Percentiles rank a stretch among this genome's conserved stretches.
Conservation (phyloP, 2,888 invertebrate species). For the Stratiomys singularior region DNA sequence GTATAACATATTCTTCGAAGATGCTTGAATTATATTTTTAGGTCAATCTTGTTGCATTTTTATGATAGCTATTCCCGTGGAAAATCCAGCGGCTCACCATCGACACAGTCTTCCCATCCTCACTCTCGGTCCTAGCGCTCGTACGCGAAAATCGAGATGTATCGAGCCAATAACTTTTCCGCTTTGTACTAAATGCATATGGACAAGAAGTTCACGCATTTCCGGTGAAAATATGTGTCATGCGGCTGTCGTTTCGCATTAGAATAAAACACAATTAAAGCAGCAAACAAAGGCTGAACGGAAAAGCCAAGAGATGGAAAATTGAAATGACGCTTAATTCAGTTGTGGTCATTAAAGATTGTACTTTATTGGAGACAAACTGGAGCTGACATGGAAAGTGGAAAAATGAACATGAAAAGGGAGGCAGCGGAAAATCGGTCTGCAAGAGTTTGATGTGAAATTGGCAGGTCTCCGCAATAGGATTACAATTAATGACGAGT, state of each 20-base stretch:
- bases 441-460: background rate
- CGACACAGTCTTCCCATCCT: background rate
- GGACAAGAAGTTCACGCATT: conserved; percentile 18
- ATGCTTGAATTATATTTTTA: conserved; percentile 27
- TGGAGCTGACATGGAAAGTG: background rate
- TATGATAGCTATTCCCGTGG: background rate
- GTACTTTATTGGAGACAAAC: background rate
- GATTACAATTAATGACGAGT: conserved; percentile 25
- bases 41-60: conserved; percentile 26
- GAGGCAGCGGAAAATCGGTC: background rate
- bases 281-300: background rate
- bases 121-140: no score
- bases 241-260: background rate
- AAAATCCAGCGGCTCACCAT: background rate
- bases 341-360: conserved; percentile 18
- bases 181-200: background rate
- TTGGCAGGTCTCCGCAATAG: conserved; percentile 16
- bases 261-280: background rate
- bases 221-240: conserved; percentile 36
- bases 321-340: conserved; percentile 28
- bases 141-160: background rate
- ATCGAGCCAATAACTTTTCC: conserved; percentile 3
- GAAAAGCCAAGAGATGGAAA: conserved; percentile 4
- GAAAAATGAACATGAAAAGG: no score
- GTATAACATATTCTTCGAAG: background rate